Evolutionary conservation across 2,113 vertebrate genomes (phyloP).

Genomic region (Syngnathus scovelli): DNA sequence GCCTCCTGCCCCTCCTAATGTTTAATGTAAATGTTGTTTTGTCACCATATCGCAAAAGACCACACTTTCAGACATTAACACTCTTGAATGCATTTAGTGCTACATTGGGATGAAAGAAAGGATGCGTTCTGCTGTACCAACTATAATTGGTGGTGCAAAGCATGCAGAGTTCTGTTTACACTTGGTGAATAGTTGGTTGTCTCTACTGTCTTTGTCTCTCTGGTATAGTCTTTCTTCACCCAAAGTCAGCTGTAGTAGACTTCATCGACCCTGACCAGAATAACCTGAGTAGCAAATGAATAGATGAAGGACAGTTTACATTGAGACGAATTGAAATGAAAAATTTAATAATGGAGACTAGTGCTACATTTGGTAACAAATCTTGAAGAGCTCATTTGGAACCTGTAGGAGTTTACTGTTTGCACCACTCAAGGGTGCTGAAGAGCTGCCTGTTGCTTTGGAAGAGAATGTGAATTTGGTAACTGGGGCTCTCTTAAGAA

Average conservation of each 20-base stretch:
- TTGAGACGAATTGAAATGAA: no score
- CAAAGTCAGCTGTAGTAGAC: no score
- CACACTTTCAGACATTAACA: background rate
- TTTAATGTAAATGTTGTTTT: slow-evolving; percentile 19
- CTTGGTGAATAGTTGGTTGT: no score
- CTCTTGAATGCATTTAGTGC: slow-evolving; percentile 16
- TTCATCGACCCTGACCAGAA: no score
- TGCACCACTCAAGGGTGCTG: slow-evolving; percentile 34
- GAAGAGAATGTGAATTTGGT: slow-evolving; percentile 32
- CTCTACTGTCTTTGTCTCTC: no score
- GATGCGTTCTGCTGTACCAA: slow-evolving; percentile 41
- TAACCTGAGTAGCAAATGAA: no score
- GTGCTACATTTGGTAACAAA: slow-evolving; percentile 39
- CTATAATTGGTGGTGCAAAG: slow-evolving; percentile 27
- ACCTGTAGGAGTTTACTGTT: slow-evolving; percentile 39
- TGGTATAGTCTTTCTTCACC: no score
- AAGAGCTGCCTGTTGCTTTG: slow-evolving; percentile 55
- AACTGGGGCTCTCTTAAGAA: slow-evolving; percentile 8
- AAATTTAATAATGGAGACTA: background rate
- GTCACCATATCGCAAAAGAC: slow-evolving; percentile 8
- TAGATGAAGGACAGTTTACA: no score
- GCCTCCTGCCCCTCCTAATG: slow-evolving; percentile 29
- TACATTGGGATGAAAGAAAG: slow-evolving; percentile 35
- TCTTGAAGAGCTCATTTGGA: slow-evolving; percentile 63
- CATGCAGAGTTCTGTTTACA: no score